Evolutionary conservation across 1,140 invertebrate species (phyloP).

Genomic region (Armadillidium nasatum): DNA sequence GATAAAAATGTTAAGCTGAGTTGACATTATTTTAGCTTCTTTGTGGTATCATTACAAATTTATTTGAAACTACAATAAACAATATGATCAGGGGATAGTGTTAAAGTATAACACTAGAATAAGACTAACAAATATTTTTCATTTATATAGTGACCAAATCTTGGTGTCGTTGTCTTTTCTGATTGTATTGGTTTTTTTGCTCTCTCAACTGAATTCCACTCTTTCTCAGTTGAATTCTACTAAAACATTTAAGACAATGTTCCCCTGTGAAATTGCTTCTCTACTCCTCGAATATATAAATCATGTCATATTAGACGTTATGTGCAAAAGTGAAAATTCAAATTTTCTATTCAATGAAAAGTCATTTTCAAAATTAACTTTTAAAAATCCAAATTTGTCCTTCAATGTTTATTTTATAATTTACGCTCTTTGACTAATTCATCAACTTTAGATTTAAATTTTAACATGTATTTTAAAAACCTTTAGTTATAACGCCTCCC

Average conservation of each 20-base stretch:
- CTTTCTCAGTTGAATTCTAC: not conserved
- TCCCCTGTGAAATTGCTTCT: not conserved
- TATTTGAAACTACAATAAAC: not conserved
- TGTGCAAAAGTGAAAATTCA: too few relatives aligned
- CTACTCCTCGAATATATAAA: not conserved
- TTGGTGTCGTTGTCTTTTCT: slow-evolving; percentile 19
- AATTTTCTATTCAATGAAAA: too few relatives aligned
- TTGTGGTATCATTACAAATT: not conserved
- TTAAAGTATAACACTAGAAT: not conserved
- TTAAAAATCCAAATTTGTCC: too few relatives aligned
- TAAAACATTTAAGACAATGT: slow-evolving; percentile 3
- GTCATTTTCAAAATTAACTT: too few relatives aligned
- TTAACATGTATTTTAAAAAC: too few relatives aligned
- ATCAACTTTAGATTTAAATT: too few relatives aligned
- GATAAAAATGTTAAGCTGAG: not conserved
- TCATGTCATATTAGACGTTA: too few relatives aligned
- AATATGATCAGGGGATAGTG: not conserved
- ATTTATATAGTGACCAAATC: slow-evolving; percentile 20
- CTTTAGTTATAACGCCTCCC: too few relatives aligned
- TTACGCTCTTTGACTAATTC: too few relatives aligned
- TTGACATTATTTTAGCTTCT: not conserved
- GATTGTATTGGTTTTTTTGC: slow-evolving; percentile 12
- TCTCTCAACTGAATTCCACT: slow-evolving; percentile 1
- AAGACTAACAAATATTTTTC: not conserved
- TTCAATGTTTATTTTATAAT: too few relatives aligned